Evolutionary conservation across 1,140 invertebrate species (phyloP).

Genomic region (Frieseomelitta varia): DNA sequence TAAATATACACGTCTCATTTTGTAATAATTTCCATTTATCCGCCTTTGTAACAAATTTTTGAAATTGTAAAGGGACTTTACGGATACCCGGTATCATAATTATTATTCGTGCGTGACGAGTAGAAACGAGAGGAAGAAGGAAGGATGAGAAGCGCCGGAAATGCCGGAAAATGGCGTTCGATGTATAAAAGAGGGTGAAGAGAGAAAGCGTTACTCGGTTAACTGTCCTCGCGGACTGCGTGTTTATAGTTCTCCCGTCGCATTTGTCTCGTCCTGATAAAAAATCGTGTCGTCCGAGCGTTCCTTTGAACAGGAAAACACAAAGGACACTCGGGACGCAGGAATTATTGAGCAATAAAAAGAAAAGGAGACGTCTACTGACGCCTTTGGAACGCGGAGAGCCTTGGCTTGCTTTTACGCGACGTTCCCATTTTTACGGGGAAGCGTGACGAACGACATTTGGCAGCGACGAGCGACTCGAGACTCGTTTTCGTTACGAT

Average conservation of each 20-base stretch:
- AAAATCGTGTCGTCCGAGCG: constrained; percentile 15
- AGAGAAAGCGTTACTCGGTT: not conserved
- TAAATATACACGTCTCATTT: too few relatives aligned
- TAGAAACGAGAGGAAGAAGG: not conserved
- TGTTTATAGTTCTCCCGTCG: constrained; percentile 1
- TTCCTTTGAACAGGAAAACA: too few relatives aligned
- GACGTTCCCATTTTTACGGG: not conserved
- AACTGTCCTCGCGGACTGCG: constrained; percentile 27
- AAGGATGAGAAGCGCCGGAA: constrained; percentile 5
- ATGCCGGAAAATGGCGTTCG: constrained; percentile 14
- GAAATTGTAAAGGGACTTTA: too few relatives aligned
- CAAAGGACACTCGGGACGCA: not conserved
- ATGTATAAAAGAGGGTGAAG: not conserved
- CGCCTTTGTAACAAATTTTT: too few relatives aligned
- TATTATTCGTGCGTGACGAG: not conserved
- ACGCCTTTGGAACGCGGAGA: not conserved
- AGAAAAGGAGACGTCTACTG: not conserved
- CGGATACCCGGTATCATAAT: too few relatives aligned
- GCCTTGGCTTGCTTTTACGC: not conserved
- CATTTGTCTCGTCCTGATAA: constrained; percentile 17
- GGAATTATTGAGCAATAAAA: constrained; percentile 36
- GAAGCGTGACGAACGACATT: not conserved
- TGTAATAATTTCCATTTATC: too few relatives aligned
- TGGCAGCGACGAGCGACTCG: not conserved
- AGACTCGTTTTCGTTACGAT: not conserved